Evolutionary conservation across 2,888 invertebrate species (phyloP), one percentile per base, ranked within the genome.

Genomic region (Lasioglossum lativentre): DNA sequence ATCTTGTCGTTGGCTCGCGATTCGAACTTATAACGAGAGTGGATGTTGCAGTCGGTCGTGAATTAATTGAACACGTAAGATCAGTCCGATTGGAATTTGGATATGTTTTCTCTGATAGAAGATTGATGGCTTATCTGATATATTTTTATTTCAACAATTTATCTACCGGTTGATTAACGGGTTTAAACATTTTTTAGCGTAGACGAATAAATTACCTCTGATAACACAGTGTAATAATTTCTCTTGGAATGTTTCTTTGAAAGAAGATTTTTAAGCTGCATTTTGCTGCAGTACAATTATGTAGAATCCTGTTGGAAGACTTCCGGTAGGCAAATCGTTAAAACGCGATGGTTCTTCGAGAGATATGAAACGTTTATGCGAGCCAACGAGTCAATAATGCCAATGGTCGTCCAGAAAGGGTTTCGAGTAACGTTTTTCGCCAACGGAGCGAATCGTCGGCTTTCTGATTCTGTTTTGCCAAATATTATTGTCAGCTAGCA

Each of bases 401-500:
- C 85, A 83, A 77, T 42, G 10, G n/a, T 40, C 70, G n/a, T 23
- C n/a, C 75, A 75, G 56, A 56, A 30, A 12, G 76, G 23, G 19
- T 27, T 78, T 86, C n/a, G 45, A 16, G 63, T 56, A 80, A 70
- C n/a, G 59, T 70, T 74, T 56, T 75, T 40, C 63, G 63, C 68
- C 68, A 63, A 59, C 45, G 78, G 23, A 77, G n/a, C 71, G 80
- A 78, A 76, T 81, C 59, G 23, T 71, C 6, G 47, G 75, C 85
- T 86, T 71, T 71, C 87, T 23, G 72, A 82, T 66, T 75, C 82
- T 68, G 75, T 85, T 86, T 78, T 86, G 82, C 81, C 86, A 83
- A 73, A 66, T 77, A 89, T 93, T 93, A 94, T 93, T 94, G 93
- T 93, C 94, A 93, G 93, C 89, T 91, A 90, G 92, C 90, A 90